These are phyloP conservation scores for Mactra quadrangularis DNA, from an alignment of 1,140 invertebrate genomes.

Conservation along the genomic window DNA sequence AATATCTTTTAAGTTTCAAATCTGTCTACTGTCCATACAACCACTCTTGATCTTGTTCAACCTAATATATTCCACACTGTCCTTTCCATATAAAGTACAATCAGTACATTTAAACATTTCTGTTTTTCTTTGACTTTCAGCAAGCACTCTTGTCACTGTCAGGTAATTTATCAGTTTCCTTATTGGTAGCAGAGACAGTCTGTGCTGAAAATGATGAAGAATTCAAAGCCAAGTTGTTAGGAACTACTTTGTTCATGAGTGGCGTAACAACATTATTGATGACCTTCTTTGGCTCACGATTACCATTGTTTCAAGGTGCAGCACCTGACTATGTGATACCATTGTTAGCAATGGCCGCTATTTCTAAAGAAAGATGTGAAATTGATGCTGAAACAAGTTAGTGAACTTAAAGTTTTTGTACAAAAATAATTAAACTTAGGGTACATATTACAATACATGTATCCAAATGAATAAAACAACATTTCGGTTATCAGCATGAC, in stretches of 20 bases:
- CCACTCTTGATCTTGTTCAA: not conserved
- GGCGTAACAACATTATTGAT: conserved; percentile 71
- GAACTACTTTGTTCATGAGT: conserved; percentile 70
- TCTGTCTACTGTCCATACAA: not conserved
- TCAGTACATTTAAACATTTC: not conserved
- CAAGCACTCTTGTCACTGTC: conserved; percentile 68
- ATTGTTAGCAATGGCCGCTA: conserved; percentile 65
- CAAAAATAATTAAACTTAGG: too few relatives aligned
- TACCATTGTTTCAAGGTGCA: conserved; percentile 76
- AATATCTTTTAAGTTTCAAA: not conserved
- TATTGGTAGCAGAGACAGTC: conserved; percentile 66
- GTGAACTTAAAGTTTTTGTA: too few relatives aligned
- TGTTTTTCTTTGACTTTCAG: conserved; percentile 1
- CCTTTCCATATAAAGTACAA: not conserved
- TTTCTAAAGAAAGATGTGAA: conserved; percentile 63
- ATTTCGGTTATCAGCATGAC: too few relatives aligned
- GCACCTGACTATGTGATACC: conserved; percentile 71
- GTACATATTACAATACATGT: too few relatives aligned
- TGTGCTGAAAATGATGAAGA: conserved; percentile 67
- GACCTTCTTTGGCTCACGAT: conserved; percentile 44
- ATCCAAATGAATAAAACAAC: too few relatives aligned
- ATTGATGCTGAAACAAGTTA: conserved; percentile 28
- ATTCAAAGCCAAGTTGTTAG: conserved; percentile 67
- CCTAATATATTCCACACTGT: not conserved
- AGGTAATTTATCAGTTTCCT: conserved; percentile 60